Conservation (phyloP, 1,140 invertebrate genomes). For the Drosophila kikkawai region DNA sequence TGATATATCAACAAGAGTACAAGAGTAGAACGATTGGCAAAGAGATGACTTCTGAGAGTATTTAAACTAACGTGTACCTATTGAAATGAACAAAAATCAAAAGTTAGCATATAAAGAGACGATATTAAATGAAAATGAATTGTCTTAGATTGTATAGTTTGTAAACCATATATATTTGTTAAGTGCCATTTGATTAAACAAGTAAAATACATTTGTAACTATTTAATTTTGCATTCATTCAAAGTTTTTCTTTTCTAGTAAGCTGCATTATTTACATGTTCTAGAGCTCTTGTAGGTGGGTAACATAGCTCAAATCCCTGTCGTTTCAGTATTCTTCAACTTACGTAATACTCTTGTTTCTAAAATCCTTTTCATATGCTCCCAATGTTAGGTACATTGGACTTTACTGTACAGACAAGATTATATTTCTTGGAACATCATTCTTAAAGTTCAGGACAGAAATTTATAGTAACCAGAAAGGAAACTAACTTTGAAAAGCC, state of each 20-base stretch:
- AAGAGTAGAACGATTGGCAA: conserved; percentile 10
- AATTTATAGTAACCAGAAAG: too few species aligned
- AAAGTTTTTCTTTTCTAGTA: background rate
- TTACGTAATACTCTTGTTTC: background rate
- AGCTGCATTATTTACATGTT: too few species aligned
- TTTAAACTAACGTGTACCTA: conserved; percentile 65
- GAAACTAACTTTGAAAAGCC: too few species aligned
- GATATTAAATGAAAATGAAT: background rate
- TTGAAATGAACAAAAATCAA: conserved; percentile 65
- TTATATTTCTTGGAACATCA: background rate
- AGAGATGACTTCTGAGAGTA: conserved; percentile 6
- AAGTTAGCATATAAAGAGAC: conserved; percentile 14
- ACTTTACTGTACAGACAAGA: background rate
- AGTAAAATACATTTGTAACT: conserved; percentile 22
- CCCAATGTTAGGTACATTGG: background rate
- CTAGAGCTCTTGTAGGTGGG: too few species aligned
- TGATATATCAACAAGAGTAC: conserved; percentile 10
- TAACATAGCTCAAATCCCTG: too few species aligned
- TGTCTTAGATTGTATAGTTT: conserved; percentile 21
- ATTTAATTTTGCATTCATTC: background rate
- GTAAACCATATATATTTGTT: conserved; percentile 37
- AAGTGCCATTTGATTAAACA: conserved; percentile 75
- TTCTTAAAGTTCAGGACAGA: background rate
- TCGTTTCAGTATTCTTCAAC: background rate
- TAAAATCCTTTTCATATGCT: background rate